These are phyloP conservation scores for Vulpes ferrilata DNA, from an alignment of 2,113 vertebrate genomes.

Conservation along the genomic window DNA sequence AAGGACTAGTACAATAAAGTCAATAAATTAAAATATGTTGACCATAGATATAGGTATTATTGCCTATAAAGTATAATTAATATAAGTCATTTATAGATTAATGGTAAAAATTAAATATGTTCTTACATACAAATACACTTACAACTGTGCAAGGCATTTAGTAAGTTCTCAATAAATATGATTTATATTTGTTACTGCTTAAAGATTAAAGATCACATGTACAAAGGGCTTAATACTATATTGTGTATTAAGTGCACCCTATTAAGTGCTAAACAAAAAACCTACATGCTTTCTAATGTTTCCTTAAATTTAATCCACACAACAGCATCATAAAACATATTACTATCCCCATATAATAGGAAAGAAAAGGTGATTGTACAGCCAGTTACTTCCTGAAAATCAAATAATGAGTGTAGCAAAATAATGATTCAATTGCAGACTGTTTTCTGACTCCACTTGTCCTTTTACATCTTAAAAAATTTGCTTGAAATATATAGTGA, in stretches of 20 bases:
- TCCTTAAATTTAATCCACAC: not conserved
- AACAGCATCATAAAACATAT: not conserved
- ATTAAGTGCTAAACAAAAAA: not conserved
- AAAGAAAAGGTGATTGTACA: not conserved
- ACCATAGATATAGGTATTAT: not conserved
- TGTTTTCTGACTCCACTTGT: not conserved
- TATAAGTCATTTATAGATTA: not conserved
- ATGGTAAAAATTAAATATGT: not conserved
- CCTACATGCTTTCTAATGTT: not conserved
- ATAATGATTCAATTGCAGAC: not conserved
- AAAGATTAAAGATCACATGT: not conserved
- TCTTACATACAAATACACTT: not conserved
- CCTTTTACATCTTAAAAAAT: not conserved
- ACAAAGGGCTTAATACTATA: not conserved
- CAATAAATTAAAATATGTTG: conserved; percentile 28
- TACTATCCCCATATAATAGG: not conserved
- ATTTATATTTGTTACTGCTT: not conserved
- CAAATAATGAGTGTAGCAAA: not conserved
- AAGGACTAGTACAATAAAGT: not conserved
- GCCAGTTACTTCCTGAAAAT: not conserved
- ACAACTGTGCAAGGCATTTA: not conserved
- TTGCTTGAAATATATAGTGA: not conserved
- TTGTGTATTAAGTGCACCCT: not conserved
- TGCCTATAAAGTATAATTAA: not conserved
- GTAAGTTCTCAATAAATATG: not conserved